Base-by-base conservation (phyloP, 2,113 vertebrate genomes). In the Tautogolabrus adspersus region DNA sequence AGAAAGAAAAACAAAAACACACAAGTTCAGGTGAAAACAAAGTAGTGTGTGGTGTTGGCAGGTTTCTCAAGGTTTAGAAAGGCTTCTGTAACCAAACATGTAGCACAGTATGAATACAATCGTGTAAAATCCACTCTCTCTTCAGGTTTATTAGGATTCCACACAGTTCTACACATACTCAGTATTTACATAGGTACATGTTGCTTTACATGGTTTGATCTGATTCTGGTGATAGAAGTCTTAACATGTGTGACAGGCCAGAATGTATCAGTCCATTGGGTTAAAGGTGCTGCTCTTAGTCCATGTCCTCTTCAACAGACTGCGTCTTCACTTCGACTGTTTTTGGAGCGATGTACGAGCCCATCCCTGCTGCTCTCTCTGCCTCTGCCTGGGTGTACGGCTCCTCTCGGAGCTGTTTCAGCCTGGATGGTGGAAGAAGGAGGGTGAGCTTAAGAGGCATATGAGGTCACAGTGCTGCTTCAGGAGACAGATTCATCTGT, bases 341-440 rank as follows among this genome's bases (percentile, higher is more conserved):
- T 85, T 96, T 94, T 0, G 95, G 95, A 6, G 94, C 79, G 66
- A 97, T 69, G 88, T 98, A 99, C 54, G 97, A 98, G 5, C 97
- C 98, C 98, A 99, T 99, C 0, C 98, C 98, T 0, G 97, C 97
- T 0, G 98, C 98, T 4, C 97, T 92, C 22, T 99, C 98, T 0
- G 98, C 97, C 84, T 99, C 97, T 38, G 96, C 96, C 87, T 98
- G 98, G 0, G 96, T 97, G 87, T 98, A 99, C 0, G 97, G 98
- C 38, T 96, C 95, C 37, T 97, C 95, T 0, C 90, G 94, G 74
- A 99, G 92, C 89, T 96, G 91, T 83, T 97, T 99, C 91, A 99
- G 79, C 79, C 98, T 99, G 87, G 6, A 57, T 9, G 40, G 40
- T 42, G 3, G 40, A 42, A 42, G 40, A 42, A 11, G 40, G 2